Base-by-base conservation (phyloP, 2,888 invertebrate species). In the Sericinus montela region DNA sequence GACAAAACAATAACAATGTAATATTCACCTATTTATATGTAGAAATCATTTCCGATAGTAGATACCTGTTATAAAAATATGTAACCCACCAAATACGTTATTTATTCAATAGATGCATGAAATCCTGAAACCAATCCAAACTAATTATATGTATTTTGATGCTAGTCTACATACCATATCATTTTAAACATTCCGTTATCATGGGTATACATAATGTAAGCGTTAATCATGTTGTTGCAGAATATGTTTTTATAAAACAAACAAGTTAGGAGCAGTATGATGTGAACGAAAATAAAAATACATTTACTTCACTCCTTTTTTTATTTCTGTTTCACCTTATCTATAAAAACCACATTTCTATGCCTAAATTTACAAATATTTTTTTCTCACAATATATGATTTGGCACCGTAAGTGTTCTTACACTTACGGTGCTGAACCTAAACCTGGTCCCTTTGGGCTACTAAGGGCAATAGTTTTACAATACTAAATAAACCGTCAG, bases 161-260 rank as follows among this genome's bases (percentile, higher is more conserved):
- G 79, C 78, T 85, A 86, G 82, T 85, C 79, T 78, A 83, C 78
- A 77, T 80, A 85, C 81, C 87, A 88, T 88, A 88, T 87, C 87
- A 86, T 88, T 86, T 85, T 80, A 67, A 72, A 72, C 60, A 64
- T 81, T 84, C 69, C 76, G 82, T 85, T 85, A 78, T 58, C 65
- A 63, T 68, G 70, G 61, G 62, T 64, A 63, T 53, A 57, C 68
- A 63, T 62, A 70, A 65, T 68, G 55, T 82, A 85, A 85, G 81
- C 67, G 72, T 80, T 80, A 80, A 77, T 78, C 80, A 82, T 80
- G 81, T 85, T 87, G 86, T 87, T 86, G 83, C 76, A 79, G 67
- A 19, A 86, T 82, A 81, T 85, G 84, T 87, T 88, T 86, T 86
- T 84, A 85, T 82, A 85, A 79, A 72, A 69, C 79, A 78, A 80